These are phyloP conservation scores for Astropecten irregularis DNA, from an alignment of 53 echinoderm and acorn worm genomes.

Conservation along the genomic window DNA sequence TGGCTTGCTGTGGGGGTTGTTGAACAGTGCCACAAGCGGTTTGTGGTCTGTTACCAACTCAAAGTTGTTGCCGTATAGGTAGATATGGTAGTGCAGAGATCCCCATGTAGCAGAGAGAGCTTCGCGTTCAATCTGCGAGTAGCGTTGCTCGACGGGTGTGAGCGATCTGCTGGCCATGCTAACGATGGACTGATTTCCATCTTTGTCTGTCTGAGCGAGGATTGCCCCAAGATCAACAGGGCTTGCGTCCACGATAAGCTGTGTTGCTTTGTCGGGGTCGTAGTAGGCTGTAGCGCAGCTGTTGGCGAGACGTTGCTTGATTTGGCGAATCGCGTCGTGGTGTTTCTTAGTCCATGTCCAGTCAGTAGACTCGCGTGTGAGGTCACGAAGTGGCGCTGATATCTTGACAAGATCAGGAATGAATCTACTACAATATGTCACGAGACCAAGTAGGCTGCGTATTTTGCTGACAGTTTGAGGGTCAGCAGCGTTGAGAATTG, in stretches of 20 bases:
- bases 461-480: background rate
- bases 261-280: conserved; percentile 16
- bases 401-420: conserved; percentile 40
- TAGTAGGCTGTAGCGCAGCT: conserved; percentile 44
- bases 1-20: no score
- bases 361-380: background rate
- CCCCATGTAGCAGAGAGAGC: no score
- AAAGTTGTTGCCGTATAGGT: conserved; percentile 61
- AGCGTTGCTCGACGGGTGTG: no score
- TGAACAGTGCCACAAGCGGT: no score
- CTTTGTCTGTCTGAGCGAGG: conserved; percentile 25
- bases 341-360: conserved; percentile 35
- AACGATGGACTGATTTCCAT: conserved; percentile 1
- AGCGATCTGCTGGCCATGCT: conserved; percentile 55
- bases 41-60: conserved; percentile 64
- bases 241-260: conserved; percentile 31
- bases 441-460: conserved; percentile 20
- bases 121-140: no score
- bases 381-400: conserved; percentile 30
- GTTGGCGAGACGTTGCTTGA: conserved; percentile 24
- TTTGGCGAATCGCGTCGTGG: conserved; percentile 14
- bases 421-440: conserved; percentile 31
- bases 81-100: conserved; percentile 57
- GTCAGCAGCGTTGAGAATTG: background rate
- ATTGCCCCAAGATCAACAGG: conserved; percentile 23